These are phyloP conservation scores for Lingula anatina DNA, from an alignment of 2,888 invertebrate genomes.

Conservation along the genomic window DNA sequence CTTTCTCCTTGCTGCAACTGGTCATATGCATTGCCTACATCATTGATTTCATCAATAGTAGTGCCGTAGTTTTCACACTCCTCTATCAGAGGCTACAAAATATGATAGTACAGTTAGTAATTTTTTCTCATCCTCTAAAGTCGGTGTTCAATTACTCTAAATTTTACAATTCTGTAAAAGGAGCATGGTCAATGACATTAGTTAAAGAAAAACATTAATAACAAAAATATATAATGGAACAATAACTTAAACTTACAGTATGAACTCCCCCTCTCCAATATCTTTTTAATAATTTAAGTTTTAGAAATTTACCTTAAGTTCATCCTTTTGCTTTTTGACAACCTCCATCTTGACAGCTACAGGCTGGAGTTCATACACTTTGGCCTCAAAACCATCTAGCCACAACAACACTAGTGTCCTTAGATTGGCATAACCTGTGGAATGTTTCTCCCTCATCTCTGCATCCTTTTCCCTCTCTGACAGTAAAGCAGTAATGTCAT, in stretches of 20 bases:
- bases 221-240: no score
- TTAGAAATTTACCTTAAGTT: slow-evolving; percentile 47
- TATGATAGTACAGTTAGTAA: no score
- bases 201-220: no score
- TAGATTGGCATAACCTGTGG: neutral
- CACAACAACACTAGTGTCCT: slow-evolving; percentile 65
- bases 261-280: no score
- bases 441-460: slow-evolving; percentile 78
- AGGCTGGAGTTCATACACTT: slow-evolving; percentile 70
- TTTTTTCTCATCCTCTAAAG: no score
- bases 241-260: no score
- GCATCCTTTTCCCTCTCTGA: slow-evolving; percentile 81
- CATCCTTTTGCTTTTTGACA: slow-evolving; percentile 70
- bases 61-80: slow-evolving; percentile 81
- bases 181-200: no score
- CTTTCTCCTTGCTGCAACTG: no score
- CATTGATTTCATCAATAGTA: slow-evolving; percentile 86
- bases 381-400: slow-evolving; percentile 75
- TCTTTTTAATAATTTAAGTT: no score
- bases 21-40: slow-evolving; percentile 84
- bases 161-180: no score
- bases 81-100: slow-evolving; percentile 67
- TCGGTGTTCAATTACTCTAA: no score
- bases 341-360: slow-evolving; percentile 85
- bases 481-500: slow-evolving; percentile 73